phyloP scores from a whole-genome alignment of 1,140 invertebrate species.

The Heliconius nattereri region DNA sequence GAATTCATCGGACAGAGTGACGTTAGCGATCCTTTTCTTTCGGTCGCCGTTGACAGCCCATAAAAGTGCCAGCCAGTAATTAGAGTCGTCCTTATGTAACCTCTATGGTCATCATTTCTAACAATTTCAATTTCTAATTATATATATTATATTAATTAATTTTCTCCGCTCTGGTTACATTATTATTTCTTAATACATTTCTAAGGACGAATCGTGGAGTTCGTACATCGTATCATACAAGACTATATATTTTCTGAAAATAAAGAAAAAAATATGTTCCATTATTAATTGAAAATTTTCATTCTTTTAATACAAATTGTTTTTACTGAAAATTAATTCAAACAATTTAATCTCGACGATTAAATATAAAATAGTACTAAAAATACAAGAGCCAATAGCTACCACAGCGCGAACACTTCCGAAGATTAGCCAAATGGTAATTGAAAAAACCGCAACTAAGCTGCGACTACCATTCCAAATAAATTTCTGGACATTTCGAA shows the following conservation, averaged over 20 bases:
- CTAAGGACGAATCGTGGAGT: too few species aligned
- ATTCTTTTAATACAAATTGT: neutral
- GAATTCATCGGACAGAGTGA: too few species aligned
- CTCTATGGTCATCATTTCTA: too few species aligned
- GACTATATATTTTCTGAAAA: too few species aligned
- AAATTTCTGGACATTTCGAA: slow-evolving; percentile 26
- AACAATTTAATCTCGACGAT: neutral
- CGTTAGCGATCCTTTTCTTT: too few species aligned
- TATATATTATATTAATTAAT: neutral
- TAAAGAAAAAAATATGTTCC: too few species aligned
- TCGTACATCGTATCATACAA: too few species aligned
- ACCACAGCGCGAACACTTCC: slow-evolving; percentile 19
- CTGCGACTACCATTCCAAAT: slow-evolving; percentile 17
- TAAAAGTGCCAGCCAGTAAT: too few species aligned
- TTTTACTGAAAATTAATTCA: neutral
- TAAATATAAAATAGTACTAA: slow-evolving; percentile 4
- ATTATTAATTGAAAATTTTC: neutral
- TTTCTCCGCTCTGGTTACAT: neutral
- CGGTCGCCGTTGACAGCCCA: too few species aligned
- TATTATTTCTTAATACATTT: too few species aligned
- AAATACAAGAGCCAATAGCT: neutral
- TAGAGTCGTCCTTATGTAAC: too few species aligned
- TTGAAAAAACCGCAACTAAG: slow-evolving; percentile 31
- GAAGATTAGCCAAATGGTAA: slow-evolving; percentile 27
- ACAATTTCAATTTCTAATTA: too few species aligned